Percentiles rank a stretch among this genome's conserved stretches.
Conservation (phyloP, 1,140 invertebrate species). For the Holotrichia oblita region DNA sequence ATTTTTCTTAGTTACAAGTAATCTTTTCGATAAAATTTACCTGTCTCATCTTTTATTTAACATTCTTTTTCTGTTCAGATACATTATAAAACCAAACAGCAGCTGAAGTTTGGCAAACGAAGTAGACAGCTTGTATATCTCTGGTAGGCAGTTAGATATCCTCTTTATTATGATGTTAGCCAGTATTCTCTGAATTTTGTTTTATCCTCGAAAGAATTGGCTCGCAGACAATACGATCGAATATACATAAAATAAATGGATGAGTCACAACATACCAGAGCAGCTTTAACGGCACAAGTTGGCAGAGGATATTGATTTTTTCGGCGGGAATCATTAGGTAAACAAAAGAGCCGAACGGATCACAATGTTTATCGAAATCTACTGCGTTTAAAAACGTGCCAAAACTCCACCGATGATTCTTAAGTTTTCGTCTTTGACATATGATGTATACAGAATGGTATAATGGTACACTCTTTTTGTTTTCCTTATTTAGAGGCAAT, state of each 20-base stretch:
- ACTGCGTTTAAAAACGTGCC: not conserved
- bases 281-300: not conserved
- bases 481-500: too few species aligned
- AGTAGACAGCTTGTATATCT: not conserved
- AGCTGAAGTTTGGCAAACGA: not conserved
- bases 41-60: too few species aligned
- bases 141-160: not conserved
- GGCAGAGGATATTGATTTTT: constrained; percentile 1
- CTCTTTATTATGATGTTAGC: constrained; percentile 1
- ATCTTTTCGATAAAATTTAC: too few species aligned
- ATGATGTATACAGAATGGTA: not conserved
- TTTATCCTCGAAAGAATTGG: not conserved
- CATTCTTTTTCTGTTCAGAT: too few species aligned
- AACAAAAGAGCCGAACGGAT: not conserved
- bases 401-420: not conserved
- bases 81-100: not conserved
- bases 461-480: not conserved
- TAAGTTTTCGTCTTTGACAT: not conserved
- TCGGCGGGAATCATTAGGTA: not conserved
- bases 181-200: not conserved
- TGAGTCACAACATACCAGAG: constrained; percentile 7
- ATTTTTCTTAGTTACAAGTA: too few species aligned
- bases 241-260: not conserved
- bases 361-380: not conserved
- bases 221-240: not conserved